Evolutionary conservation across 2,888 invertebrate species (phyloP), one percentile per base, ranked within the genome.

Genomic region (Andricus curvator): DNA sequence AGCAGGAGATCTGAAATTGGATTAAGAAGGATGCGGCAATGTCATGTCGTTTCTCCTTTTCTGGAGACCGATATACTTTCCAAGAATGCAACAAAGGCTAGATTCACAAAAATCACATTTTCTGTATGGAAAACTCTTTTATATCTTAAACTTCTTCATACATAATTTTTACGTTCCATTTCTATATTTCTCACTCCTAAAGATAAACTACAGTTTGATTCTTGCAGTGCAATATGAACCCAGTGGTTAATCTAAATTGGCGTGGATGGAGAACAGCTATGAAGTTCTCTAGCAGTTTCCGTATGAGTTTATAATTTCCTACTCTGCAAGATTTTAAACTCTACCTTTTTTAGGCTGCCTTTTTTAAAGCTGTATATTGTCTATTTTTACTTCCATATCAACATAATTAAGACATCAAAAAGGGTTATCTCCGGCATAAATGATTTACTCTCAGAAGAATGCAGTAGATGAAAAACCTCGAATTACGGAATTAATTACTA

Each of bases 271-370:
- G 33, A 56, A 74, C 56, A 48, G 29, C 20, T n/a, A 74, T 74
- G 56, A 74, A 74, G 74, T 33, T 33, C 74, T 74, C 66, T 29
- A 17, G 56, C 20, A 74, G 56, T 56, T 74, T 74, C 74, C 56
- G 74, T 56, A 74, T 70, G 70, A 70, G 70, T 74, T 74, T 74
- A 33, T 74, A 74, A 74, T 74, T 74, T 56, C 74, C 56, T 74
- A 51, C 74, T 74, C 56, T 4, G 29, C 56, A 6, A 33, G 51
- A 51, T 74, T 70, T 74, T 56, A 33, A 33, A 74, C 25, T 56
- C 11, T 56, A 37, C 33, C 33, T 74, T 74, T 48, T 22, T 68
- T 41, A 20, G n/a, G 11, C n/a, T 41, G 13, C 8, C n/a, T 48
- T 70, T 48, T 70, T 20, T 11, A n/a, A 74, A 74, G 17, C 56